Evolutionary conservation across 2,888 invertebrate genomes (phyloP), one percentile per base, ranked within the genome.

Genomic region (Pantelozetes paolii): DNA sequence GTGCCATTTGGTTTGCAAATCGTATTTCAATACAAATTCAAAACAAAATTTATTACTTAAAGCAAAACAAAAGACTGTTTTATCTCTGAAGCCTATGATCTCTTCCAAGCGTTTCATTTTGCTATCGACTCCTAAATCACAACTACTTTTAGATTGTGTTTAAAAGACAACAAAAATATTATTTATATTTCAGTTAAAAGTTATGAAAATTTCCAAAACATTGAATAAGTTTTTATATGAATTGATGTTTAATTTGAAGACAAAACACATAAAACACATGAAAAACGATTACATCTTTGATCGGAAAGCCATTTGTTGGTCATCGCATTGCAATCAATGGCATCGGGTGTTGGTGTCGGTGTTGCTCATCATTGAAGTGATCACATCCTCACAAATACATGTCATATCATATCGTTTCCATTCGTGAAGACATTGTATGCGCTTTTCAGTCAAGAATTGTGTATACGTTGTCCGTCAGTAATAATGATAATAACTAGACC

Each of bases 361-460:
- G 64, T 64, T 64, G 64, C 64, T 64, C 64, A 64, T 64, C 62
- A 64, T 6, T 64, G n/a, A 64, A 64, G 62, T 36, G 36, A 64
- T 64, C 32, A 32, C 32, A n/a, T 64, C 62, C 32, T 36, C 62
- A 59, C 26, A 64, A 64, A 36, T 64, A 40, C 18, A 32, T 20
- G 62, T 64, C 62, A 64, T 64, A 64, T 64, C 62, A 64, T 64
- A 64, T 64, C 32, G n/a, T 64, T 40, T 64, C 8, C 32, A 54
- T 54, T 30, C 28, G 28, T 28, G 28, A 9, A 45, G 15, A 45
- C 45, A 45, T 20, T 48, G 15, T n/a, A 48, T 48, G 18, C 48
- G n/a, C n/a, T n/a, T n/a, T n/a, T n/a, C n/a, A n/a, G n/a, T n/a
- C n/a, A n/a, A n/a, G n/a, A n/a, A n/a, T n/a, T n/a, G n/a, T n/a